Conservation (phyloP, 2,888 invertebrate genomes). For the Pristionchus arcanus region DNA sequence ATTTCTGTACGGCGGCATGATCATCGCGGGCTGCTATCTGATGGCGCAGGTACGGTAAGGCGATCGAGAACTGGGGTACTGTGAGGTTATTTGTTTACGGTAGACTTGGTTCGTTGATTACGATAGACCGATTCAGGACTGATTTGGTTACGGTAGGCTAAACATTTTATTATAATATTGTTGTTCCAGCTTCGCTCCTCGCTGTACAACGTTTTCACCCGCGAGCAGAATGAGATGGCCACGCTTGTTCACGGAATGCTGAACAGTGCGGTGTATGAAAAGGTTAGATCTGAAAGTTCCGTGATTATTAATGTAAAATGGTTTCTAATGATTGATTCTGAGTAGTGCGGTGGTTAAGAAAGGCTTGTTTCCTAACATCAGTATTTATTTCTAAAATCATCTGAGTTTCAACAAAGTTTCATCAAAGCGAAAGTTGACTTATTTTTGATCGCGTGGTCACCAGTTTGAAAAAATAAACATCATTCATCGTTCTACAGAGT, state of each 20-base stretch:
- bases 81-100: no score
- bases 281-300: conserved; percentile 73
- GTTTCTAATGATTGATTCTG: no score
- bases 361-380: no score
- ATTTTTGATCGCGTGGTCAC: neutral
- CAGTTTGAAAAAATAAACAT: neutral
- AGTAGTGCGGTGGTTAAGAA: no score
- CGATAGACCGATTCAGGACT: no score
- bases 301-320: no score
- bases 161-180: neutral
- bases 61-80: neutral
- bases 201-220: conserved; percentile 81
- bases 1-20: conserved; percentile 66
- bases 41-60: conserved; percentile 54
- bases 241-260: conserved; percentile 80
- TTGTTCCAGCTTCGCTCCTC: conserved; percentile 79
- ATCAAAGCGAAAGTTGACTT: neutral
- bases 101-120: no score
- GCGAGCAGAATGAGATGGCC: conserved; percentile 79
- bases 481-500: conserved; percentile 75
- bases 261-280: conserved; percentile 80
- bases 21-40: conserved; percentile 69
- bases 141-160: no score
- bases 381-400: neutral
- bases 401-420: neutral